Percentiles rank a stretch among this genome's conserved stretches.
These are phyloP conservation scores for Virgularia gustaviana DNA, from an alignment of 92 coral and sea anemone species.

Conservation along the genomic window DNA sequence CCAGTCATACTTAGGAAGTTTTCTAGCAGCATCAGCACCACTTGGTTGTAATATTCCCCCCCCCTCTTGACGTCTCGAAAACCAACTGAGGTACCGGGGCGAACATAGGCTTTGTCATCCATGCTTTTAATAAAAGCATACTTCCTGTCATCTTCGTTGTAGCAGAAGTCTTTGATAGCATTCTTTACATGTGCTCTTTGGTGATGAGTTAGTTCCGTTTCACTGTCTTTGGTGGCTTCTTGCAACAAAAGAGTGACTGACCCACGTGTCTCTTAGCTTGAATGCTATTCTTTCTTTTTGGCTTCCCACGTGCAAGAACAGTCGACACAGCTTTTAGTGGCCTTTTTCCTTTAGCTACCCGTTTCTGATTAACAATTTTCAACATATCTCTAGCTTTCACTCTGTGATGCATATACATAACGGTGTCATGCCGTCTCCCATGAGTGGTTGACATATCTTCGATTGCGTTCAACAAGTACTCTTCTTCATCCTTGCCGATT, in stretches of 20 bases:
- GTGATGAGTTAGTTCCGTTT: constrained; percentile 55
- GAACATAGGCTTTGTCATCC: constrained; percentile 35
- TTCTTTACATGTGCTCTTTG: constrained; percentile 61
- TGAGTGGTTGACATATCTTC: constrained; percentile 57
- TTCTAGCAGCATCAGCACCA: constrained; percentile 9
- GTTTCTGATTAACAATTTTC: constrained; percentile 44
- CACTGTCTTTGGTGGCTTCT: constrained; percentile 54
- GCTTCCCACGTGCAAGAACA: constrained; percentile 47
- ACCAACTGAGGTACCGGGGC: constrained; percentile 21
- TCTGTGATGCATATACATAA: constrained; percentile 52
- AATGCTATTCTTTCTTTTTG: constrained; percentile 53
- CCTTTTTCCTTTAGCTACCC: constrained; percentile 43
- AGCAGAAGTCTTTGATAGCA: constrained; percentile 45
- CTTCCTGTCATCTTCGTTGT: constrained; percentile 46
- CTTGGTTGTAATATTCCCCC: constrained; percentile 49
- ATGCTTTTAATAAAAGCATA: constrained; percentile 25
- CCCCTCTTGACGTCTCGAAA: constrained; percentile 33
- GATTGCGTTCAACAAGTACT: constrained; percentile 43
- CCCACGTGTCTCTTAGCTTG: constrained; percentile 61
- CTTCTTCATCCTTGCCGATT: constrained; percentile 56
- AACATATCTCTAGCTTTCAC: constrained; percentile 58
- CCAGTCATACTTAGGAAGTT: constrained; percentile 59
- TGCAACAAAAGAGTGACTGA: constrained; percentile 57
- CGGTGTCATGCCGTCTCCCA: constrained; percentile 62
- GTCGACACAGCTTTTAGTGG: constrained; percentile 48